Evolutionary conservation across 2,888 invertebrate species (phyloP).

Genomic region (Dynastes maya): DNA sequence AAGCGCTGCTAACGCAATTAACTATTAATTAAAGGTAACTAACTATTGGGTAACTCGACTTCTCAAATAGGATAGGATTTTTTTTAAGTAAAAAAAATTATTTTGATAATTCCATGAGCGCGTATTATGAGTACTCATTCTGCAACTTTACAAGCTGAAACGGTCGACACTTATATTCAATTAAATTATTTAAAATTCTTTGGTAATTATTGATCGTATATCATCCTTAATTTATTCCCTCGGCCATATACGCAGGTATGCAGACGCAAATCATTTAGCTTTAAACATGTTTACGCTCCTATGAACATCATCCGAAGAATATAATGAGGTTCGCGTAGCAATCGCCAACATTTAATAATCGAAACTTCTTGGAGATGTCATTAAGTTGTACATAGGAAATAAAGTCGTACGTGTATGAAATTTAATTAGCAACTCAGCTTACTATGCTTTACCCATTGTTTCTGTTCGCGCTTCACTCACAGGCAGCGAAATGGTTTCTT

Average conservation of each 20-base stretch:
- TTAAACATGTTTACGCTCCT: background rate
- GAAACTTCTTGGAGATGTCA: slow-evolving; percentile 31
- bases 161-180: background rate
- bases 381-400: slow-evolving; percentile 26
- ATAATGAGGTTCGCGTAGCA: slow-evolving; percentile 6
- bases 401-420: slow-evolving; percentile 38
- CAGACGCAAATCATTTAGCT: slow-evolving; percentile 17
- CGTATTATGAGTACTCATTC: no score
- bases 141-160: no score
- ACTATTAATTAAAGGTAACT: background rate
- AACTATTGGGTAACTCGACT: background rate
- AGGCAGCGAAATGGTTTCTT: no score
- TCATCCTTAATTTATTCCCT: slow-evolving; percentile 12
- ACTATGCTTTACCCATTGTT: slow-evolving; percentile 36
- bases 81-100: background rate
- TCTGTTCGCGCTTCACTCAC: background rate
- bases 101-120: background rate
- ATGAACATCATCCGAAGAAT: background rate
- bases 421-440: slow-evolving; percentile 39
- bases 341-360: slow-evolving; percentile 19
- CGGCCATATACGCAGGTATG: slow-evolving; percentile 1
- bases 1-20: background rate
- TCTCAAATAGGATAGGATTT: background rate
- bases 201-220: slow-evolving; percentile 14
- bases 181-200: slow-evolving; percentile 12